Percentiles rank a stretch among this genome's conserved stretches.
Evolutionary conservation across 2,113 vertebrate species (phyloP).

Genomic region (Condylura cristata): DNA sequence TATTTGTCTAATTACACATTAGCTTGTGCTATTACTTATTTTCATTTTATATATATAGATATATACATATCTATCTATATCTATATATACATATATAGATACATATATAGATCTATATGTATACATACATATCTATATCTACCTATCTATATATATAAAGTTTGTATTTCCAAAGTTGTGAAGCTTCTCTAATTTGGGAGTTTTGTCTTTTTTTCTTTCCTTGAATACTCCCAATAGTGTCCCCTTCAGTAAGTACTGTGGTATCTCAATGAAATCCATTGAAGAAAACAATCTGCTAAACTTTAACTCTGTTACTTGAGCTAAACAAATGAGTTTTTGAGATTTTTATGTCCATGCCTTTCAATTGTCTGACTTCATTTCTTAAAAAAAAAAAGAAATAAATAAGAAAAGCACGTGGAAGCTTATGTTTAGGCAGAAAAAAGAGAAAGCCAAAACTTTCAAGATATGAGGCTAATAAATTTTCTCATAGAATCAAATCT

Average conservation of each 20-base stretch:
- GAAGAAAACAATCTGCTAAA: neutral
- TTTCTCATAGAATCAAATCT: neutral
- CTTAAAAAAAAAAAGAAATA: conserved; percentile 31
- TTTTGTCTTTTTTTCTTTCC: neutral
- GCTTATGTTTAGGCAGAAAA: neutral
- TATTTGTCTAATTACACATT: neutral
- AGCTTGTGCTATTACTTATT: neutral
- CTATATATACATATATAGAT: no score
- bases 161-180: neutral
- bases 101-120: no score
- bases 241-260: neutral
- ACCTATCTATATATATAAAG: neutral
- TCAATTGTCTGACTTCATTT: neutral
- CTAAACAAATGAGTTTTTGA: neutral
- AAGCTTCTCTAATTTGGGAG: neutral
- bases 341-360: neutral
- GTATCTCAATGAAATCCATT: neutral
- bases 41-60: neutral
- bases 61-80: no score
- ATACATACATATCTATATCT: no score
- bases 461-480: neutral
- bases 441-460: neutral
- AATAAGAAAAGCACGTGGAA: neutral
- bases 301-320: neutral
- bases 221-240: neutral